These are phyloP conservation scores for Megalonaias nervosa DNA, from an alignment of 1,140 invertebrate species.

Conservation along the genomic window DNA sequence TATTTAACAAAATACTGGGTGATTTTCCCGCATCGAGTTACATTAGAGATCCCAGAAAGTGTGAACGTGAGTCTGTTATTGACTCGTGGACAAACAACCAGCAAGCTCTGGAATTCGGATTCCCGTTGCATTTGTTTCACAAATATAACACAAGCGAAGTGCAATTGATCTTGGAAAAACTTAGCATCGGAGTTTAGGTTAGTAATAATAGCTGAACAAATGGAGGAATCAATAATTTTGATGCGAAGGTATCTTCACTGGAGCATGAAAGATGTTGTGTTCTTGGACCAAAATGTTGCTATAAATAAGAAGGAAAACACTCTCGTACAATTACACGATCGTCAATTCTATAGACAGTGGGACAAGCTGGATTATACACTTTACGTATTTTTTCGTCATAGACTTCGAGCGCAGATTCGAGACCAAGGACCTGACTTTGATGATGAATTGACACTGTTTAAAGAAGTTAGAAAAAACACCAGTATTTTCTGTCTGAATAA, in stretches of 20 bases:
- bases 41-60: slow-evolving; percentile 30
- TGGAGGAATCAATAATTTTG: slow-evolving; percentile 47
- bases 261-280: slow-evolving; percentile 41
- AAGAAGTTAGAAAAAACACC: neutral
- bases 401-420: slow-evolving; percentile 7
- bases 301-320: neutral
- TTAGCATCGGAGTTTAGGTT: slow-evolving; percentile 42
- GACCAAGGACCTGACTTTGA: slow-evolving; percentile 9
- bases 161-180: slow-evolving; percentile 14
- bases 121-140: slow-evolving; percentile 14
- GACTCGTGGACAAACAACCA: slow-evolving; percentile 37
- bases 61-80: slow-evolving; percentile 22
- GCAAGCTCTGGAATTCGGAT: slow-evolving; percentile 47
- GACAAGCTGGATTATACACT: slow-evolving; percentile 11
- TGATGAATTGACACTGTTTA: slow-evolving; percentile 6
- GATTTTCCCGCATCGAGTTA: slow-evolving; percentile 33
- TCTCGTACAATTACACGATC: neutral
- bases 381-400: slow-evolving; percentile 10
- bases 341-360: slow-evolving; percentile 2
- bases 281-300: slow-evolving; percentile 31
- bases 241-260: slow-evolving; percentile 41
- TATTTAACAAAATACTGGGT: slow-evolving; percentile 23
- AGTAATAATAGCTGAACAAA: slow-evolving; percentile 41
- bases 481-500: slow-evolving; percentile 5
- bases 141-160: slow-evolving; percentile 15